Conservation (phyloP, 92 coral and sea anemone species). For the Porites divaricata region DNA sequence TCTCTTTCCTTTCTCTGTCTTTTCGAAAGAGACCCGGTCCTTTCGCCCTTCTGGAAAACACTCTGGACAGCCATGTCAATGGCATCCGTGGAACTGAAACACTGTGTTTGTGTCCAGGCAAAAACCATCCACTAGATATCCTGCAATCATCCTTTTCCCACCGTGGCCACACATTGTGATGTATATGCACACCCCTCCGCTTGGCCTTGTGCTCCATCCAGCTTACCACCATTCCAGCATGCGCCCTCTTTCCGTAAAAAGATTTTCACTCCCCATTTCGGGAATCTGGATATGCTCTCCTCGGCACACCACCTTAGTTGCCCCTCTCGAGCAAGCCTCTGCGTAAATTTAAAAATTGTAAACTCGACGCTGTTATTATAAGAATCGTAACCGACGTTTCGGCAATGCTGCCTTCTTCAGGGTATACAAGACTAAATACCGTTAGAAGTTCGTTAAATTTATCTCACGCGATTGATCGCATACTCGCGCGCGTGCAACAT, state of each 20-base stretch:
- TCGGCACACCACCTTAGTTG: too few species aligned
- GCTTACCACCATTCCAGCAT: not conserved
- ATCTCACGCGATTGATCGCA: too few species aligned
- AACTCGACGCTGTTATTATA: too few species aligned
- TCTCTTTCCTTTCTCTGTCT: not conserved
- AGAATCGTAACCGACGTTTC: too few species aligned
- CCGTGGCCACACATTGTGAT: constrained; percentile 41
- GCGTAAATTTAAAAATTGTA: too few species aligned
- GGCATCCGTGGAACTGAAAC: constrained; percentile 36
- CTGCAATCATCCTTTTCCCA: constrained; percentile 2
- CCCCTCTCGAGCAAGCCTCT: too few species aligned
- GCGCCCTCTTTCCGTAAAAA: not conserved
- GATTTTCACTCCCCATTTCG: too few species aligned
- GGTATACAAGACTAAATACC: too few species aligned
- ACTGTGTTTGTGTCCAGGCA: too few species aligned
- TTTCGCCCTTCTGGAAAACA: not conserved
- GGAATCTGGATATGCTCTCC: constrained; percentile 6
- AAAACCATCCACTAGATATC: not conserved
- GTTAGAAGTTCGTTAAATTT: too few species aligned
- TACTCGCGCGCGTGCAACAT: too few species aligned
- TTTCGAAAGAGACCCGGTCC: not conserved
- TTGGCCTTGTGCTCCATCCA: not conserved
- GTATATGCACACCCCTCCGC: not conserved
- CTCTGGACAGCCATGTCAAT: constrained; percentile 42
- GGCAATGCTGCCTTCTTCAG: too few species aligned